Evolutionary conservation across 1,140 invertebrate species (phyloP).

Genomic region (Neodiprion pinetum): DNA sequence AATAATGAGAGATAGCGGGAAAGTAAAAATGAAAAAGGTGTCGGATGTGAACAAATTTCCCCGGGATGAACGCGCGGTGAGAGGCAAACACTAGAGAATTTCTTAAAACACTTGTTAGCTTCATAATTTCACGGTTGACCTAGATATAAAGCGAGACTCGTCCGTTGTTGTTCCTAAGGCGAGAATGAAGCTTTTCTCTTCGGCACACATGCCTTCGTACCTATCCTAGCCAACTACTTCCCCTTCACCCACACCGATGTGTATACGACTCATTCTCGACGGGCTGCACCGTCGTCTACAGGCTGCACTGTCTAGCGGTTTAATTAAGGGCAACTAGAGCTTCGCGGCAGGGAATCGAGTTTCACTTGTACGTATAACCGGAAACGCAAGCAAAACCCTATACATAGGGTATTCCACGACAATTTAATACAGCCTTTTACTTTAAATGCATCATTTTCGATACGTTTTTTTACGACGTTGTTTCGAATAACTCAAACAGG

Average conservation of each 20-base stretch:
- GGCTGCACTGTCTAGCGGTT: background rate
- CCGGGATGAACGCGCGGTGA: too few relatives aligned
- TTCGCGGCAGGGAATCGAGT: background rate
- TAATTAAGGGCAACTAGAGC: background rate
- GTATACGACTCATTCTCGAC: background rate
- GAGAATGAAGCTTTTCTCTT: too few relatives aligned
- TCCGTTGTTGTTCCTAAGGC: too few relatives aligned
- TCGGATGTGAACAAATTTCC: too few relatives aligned
- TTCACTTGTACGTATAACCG: background rate
- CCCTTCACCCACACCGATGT: background rate
- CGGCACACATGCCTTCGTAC: too few relatives aligned
- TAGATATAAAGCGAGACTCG: background rate
- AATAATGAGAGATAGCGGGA: background rate
- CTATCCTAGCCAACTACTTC: too few relatives aligned
- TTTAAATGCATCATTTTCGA: too few relatives aligned
- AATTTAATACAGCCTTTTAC: too few relatives aligned
- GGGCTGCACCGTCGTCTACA: too few relatives aligned
- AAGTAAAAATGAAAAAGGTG: background rate
- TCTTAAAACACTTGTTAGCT: constrained; percentile 4
- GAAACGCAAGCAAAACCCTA: background rate
- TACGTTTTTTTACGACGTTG: too few relatives aligned
- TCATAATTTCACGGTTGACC: constrained; percentile 7
- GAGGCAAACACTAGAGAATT: background rate
- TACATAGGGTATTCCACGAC: too few relatives aligned
- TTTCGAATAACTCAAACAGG: too few relatives aligned